Conservation (phyloP, 2,888 invertebrate genomes). For the Quadriops clusia region DNA sequence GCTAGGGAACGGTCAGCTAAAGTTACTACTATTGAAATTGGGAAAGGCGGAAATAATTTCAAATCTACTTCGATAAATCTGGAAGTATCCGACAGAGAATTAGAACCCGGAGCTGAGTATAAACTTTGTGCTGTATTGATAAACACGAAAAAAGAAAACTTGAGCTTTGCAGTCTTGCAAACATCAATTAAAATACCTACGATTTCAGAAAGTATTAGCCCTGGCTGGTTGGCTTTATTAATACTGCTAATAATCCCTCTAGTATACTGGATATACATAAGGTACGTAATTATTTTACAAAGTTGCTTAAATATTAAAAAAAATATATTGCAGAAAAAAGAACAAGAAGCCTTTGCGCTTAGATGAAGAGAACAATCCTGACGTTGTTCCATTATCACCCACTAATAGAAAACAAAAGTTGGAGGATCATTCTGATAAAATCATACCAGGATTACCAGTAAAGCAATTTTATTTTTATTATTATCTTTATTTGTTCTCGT, state of each 20-base stretch:
- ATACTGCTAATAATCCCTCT: constrained; percentile 13
- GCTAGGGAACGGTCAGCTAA: constrained; percentile 4
- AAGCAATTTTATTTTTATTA: too few relatives aligned
- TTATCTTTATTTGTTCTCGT: too few relatives aligned
- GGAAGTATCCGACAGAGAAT: constrained; percentile 12
- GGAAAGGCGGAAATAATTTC: constrained; percentile 7
- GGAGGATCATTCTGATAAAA: too few relatives aligned
- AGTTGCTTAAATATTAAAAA: too few relatives aligned
- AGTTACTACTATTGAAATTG: constrained; percentile 6
- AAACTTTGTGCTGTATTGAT: constrained; percentile 4
- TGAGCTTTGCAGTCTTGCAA: not conserved
- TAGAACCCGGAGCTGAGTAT: constrained; percentile 11
- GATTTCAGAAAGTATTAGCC: not conserved
- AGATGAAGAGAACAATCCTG: too few relatives aligned
- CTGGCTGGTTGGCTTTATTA: constrained; percentile 11
- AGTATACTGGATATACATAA: constrained; percentile 6
- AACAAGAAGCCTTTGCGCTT: too few relatives aligned
- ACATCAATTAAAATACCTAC: not conserved
- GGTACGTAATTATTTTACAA: constrained; percentile 9
- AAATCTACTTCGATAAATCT: not conserved
- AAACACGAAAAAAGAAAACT: constrained; percentile 2
- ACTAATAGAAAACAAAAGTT: too few relatives aligned
- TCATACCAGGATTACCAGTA: too few relatives aligned
- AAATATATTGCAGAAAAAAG: too few relatives aligned
- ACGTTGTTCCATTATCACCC: too few relatives aligned